These are phyloP conservation scores for Yasuhikotakia modesta DNA, from an alignment of 2,797 vertebrate genomes.

Conservation along the genomic window DNA sequence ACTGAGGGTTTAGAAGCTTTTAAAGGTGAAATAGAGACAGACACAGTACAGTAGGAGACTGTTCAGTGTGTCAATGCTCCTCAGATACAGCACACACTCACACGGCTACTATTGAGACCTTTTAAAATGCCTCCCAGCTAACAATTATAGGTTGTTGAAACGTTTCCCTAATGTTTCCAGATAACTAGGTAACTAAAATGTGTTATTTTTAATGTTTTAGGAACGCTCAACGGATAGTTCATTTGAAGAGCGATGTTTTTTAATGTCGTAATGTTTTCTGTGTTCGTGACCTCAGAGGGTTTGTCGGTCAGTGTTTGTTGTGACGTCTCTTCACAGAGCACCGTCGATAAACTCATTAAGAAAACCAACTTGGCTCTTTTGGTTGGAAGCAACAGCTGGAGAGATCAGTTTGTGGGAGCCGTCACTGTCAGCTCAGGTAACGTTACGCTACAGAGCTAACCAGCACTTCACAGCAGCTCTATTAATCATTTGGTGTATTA, in stretches of 20 bases:
- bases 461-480: background rate
- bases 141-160: too few species aligned
- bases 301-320: too few species aligned
- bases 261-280: too few species aligned
- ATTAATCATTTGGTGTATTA: too few species aligned
- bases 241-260: too few species aligned
- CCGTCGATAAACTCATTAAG: constrained; percentile 96
- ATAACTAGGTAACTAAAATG: too few species aligned
- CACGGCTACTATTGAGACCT: background rate
- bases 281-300: too few species aligned
- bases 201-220: too few species aligned
- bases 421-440: constrained; percentile 92
- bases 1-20: constrained; percentile 1
- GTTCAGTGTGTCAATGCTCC: constrained; percentile 27
- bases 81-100: constrained; percentile 22
- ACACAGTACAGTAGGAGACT: constrained; percentile 3
- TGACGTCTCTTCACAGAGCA: constrained; percentile 86
- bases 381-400: constrained; percentile 95
- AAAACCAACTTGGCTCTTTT: constrained; percentile 96
- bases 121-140: background rate
- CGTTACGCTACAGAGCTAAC: too few species aligned
- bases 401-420: constrained; percentile 95
- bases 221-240: too few species aligned
- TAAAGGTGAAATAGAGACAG: constrained; percentile 14
- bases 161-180: too few species aligned